phyloP scores from a whole-genome alignment of 2,113 vertebrate genomes.

The Excalfactoria chinensis region DNA sequence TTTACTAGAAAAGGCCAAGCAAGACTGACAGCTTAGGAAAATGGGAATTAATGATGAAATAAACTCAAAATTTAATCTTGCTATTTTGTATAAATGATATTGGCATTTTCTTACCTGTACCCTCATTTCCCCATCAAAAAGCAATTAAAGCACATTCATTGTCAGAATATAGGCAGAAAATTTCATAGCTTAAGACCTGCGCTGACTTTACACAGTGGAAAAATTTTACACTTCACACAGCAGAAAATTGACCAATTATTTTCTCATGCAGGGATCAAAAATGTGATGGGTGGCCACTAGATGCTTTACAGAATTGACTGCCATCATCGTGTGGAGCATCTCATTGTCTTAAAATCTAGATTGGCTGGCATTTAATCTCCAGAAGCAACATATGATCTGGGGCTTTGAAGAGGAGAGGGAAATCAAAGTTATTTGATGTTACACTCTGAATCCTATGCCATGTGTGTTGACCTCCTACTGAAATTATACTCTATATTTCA shows the following conservation, averaged over 20 bases:
- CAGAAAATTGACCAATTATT: neutral
- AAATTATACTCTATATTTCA: neutral
- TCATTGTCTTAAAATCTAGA: neutral
- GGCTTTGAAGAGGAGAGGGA: neutral
- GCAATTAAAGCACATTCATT: constrained; percentile 6
- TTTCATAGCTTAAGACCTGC: neutral
- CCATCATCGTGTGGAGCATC: neutral
- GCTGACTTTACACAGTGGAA: neutral
- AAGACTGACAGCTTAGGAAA: constrained; percentile 1
- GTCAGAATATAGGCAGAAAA: neutral
- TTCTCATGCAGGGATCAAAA: constrained; percentile 11
- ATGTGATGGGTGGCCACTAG: neutral
- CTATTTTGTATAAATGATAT: neutral
- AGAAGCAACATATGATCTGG: neutral
- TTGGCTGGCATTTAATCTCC: neutral
- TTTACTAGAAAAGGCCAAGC: neutral
- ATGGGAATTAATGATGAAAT: neutral
- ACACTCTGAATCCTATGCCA: neutral
- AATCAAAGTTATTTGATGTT: neutral
- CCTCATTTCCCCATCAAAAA: neutral
- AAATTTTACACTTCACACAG: neutral
- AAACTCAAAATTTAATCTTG: neutral
- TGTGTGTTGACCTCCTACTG: neutral
- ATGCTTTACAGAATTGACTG: neutral
- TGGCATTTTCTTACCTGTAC: neutral